Percentiles rank a stretch among this genome's conserved stretches.
phyloP scores from a whole-genome alignment of 2,888 invertebrate species.

The Drosophila quinaria region DNA sequence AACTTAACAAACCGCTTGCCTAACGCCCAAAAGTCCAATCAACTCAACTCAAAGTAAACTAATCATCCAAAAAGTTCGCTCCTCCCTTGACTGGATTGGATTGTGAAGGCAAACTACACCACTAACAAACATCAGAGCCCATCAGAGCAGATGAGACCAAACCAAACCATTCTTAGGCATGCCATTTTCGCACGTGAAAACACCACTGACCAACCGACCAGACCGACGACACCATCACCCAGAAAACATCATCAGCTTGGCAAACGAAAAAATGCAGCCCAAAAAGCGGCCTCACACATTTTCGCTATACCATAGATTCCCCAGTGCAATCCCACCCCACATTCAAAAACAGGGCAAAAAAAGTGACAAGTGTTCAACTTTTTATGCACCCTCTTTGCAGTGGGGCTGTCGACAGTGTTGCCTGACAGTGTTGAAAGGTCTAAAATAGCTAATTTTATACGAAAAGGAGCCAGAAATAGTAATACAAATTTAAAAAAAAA shows the following conservation, averaged over 20 bases:
- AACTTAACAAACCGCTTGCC: constrained; percentile 30
- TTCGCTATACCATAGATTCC: constrained; percentile 6
- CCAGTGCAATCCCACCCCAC: not conserved
- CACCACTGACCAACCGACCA: constrained; percentile 12
- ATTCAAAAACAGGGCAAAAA: constrained; percentile 8
- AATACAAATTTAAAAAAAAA: too few species aligned
- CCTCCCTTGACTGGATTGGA: constrained; percentile 21
- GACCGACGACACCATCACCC: constrained; percentile 29
- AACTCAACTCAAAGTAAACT: constrained; percentile 48
- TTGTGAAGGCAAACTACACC: constrained; percentile 14
- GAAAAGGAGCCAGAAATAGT: not conserved
- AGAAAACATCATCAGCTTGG: constrained; percentile 36
- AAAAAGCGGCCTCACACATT: constrained; percentile 27
- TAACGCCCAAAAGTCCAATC: constrained; percentile 15
- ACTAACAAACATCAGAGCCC: constrained; percentile 22
- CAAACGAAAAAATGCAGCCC: constrained; percentile 16
- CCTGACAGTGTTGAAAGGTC: not conserved
- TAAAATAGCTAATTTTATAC: not conserved
- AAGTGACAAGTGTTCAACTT: constrained; percentile 49
- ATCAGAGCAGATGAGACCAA: constrained; percentile 34
- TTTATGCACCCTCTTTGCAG: constrained; percentile 29
- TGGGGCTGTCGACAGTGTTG: not conserved
- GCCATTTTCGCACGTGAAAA: constrained; percentile 53
- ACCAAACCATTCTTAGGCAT: constrained; percentile 34
- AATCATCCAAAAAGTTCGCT: constrained; percentile 54